Conservation (phyloP, 2,888 invertebrate genomes). For the Parnassius glacialis region DNA sequence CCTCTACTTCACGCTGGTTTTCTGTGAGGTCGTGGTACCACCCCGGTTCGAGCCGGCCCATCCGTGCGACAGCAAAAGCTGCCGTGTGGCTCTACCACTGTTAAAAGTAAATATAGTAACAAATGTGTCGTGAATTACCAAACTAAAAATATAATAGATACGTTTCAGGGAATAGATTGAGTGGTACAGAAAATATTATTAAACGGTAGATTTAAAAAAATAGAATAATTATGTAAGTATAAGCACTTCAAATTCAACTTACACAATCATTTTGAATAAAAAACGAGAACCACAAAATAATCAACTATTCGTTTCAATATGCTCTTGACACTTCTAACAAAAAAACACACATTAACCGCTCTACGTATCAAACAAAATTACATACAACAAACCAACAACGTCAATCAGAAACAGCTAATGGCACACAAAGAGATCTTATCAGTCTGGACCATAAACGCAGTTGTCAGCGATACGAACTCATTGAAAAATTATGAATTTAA, state of each 20-base stretch:
- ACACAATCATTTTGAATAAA: conserved; percentile 29
- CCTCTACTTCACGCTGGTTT: no score
- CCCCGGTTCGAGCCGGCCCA: no score
- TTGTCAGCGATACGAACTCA: conserved; percentile 70
- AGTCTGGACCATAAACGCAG: conserved; percentile 60
- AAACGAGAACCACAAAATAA: conserved; percentile 43
- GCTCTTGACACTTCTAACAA: conserved; percentile 50
- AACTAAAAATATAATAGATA: no score
- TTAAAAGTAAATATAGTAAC: no score
- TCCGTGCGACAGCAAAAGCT: no score
- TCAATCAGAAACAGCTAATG: conserved; percentile 78
- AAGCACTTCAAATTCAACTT: conserved; percentile 22
- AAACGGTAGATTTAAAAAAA: no score
- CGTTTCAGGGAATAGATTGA: no score
- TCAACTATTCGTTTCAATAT: conserved; percentile 55
- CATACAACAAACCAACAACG: conserved; percentile 75
- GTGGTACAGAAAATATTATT: no score
- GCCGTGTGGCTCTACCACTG: no score
- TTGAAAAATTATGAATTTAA: conserved; percentile 67
- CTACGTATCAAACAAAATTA: conserved; percentile 78
- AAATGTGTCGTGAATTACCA: no score
- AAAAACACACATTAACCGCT: conserved; percentile 51
- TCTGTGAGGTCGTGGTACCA: no score
- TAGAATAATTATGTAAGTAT: background rate
- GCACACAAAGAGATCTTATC: conserved; percentile 71